phyloP scores from a whole-genome alignment of 2,797 vertebrate species.

The Sylvia borin region DNA sequence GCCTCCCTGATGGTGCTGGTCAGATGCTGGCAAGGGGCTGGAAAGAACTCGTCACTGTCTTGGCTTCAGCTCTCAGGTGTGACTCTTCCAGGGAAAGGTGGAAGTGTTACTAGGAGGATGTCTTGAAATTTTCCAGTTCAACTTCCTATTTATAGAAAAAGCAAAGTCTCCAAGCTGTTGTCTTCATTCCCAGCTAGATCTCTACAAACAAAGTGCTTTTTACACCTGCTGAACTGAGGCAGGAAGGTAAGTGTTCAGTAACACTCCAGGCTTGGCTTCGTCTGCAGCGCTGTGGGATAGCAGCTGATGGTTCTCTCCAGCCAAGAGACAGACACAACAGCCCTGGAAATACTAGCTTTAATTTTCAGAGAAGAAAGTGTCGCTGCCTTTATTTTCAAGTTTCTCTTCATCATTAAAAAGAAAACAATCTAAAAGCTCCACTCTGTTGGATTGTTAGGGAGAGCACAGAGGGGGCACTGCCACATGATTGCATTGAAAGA shows the following conservation, averaged over 20 bases:
- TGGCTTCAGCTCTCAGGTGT: fast-evolving
- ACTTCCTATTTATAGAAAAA: background rate
- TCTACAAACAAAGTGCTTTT: background rate
- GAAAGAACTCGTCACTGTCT: background rate
- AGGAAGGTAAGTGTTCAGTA: background rate
- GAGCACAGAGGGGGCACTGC: background rate
- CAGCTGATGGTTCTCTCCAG: background rate
- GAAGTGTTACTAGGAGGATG: background rate
- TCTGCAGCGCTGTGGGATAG: background rate
- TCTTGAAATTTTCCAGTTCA: background rate
- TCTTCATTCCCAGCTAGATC: background rate
- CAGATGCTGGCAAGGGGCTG: background rate
- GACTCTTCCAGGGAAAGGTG: background rate
- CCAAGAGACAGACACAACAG: background rate
- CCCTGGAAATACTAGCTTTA: background rate
- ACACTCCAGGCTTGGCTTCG: background rate
- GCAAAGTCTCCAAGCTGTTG: background rate
- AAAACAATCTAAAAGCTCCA: background rate
- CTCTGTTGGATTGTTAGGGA: background rate
- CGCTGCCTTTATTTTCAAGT: background rate
- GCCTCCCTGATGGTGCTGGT: background rate
- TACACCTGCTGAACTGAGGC: background rate
- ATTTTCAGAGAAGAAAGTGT: background rate
- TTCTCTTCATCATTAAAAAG: background rate
- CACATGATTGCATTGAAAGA: background rate